Evolutionary conservation across 1,140 invertebrate genomes (phyloP).

Genomic region (Drosophila hydei): DNA sequence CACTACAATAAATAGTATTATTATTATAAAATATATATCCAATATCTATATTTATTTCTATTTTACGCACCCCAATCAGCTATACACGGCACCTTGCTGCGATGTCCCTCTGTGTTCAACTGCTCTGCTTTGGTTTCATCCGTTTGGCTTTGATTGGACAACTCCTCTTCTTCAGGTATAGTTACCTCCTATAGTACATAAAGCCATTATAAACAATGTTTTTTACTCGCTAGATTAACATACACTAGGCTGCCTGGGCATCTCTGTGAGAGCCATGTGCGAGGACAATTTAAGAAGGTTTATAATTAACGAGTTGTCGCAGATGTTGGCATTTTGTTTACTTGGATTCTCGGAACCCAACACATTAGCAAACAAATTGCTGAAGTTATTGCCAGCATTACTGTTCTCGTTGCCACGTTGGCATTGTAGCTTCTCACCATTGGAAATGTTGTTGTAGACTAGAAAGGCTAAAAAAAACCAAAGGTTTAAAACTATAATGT

Average conservation of each 20-base stretch:
- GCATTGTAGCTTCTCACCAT: constrained; percentile 86
- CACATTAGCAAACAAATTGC: constrained; percentile 88
- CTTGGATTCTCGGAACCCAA: constrained; percentile 86
- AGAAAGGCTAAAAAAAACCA: constrained; percentile 83
- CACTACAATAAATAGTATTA: constrained; percentile 83
- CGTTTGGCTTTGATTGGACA: constrained; percentile 87
- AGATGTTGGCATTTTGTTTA: constrained; percentile 85
- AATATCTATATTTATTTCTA: too few species aligned
- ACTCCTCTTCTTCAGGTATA: constrained; percentile 76
- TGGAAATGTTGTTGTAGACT: constrained; percentile 86
- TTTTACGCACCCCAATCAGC: constrained; percentile 88
- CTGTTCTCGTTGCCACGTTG: constrained; percentile 84
- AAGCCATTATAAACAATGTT: neutral
- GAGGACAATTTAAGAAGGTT: constrained; percentile 88
- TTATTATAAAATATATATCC: neutral
- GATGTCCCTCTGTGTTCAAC: constrained; percentile 85
- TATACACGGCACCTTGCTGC: constrained; percentile 87
- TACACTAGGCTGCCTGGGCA: constrained; percentile 83
- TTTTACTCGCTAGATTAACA: neutral
- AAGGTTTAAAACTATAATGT: constrained; percentile 7
- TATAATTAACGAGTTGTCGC: constrained; percentile 88
- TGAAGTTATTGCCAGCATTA: constrained; percentile 84
- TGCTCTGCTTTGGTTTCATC: constrained; percentile 92
- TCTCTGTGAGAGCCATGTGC: constrained; percentile 88
- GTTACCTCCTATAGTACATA: constrained; percentile 65